Percentiles rank a stretch among this genome's conserved stretches.
Conservation (phyloP, 2,888 invertebrate genomes). For the Griposia aprilina region DNA sequence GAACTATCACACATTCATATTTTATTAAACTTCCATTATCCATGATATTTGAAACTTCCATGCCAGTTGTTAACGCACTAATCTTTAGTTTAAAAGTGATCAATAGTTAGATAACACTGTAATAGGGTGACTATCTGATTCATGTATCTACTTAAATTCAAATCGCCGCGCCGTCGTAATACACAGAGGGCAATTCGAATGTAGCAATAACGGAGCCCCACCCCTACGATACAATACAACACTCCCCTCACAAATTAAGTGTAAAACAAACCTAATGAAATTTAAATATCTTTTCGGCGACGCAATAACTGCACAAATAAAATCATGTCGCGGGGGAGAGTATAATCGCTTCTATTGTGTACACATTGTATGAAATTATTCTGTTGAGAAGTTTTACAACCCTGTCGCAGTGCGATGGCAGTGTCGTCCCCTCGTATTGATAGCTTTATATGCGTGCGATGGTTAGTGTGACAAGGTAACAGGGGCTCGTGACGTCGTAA, state of each 20-base stretch:
- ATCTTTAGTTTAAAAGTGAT: slow-evolving; percentile 80
- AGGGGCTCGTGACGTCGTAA: slow-evolving; percentile 76
- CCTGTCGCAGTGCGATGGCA: slow-evolving; percentile 75
- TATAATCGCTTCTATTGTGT: slow-evolving; percentile 89
- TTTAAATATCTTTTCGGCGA: slow-evolving; percentile 90
- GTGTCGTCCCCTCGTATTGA: slow-evolving; percentile 61
- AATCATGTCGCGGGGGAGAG: slow-evolving; percentile 89
- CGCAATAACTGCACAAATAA: slow-evolving; percentile 90
- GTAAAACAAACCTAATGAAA: slow-evolving; percentile 91
- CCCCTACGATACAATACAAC: slow-evolving; percentile 84
- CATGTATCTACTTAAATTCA: slow-evolving; percentile 87
- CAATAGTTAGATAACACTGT: slow-evolving; percentile 75
- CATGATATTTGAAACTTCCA: slow-evolving; percentile 67
- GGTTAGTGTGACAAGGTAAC: slow-evolving; percentile 82
- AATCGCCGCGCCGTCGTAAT: slow-evolving; percentile 85
- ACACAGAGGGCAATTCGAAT: slow-evolving; percentile 83
- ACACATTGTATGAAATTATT: slow-evolving; percentile 84
- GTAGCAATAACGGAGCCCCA: slow-evolving; percentile 84
- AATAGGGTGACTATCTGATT: slow-evolving; percentile 84
- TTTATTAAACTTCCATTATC: slow-evolving; percentile 53
- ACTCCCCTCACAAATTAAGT: slow-evolving; percentile 90
- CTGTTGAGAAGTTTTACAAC: slow-evolving; percentile 79
- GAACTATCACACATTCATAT: slow-evolving; percentile 40
- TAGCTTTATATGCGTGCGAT: slow-evolving; percentile 50
- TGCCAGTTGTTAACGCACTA: slow-evolving; percentile 76